phyloP scores from a whole-genome alignment of 1,140 invertebrate species.

The Brachionus asplanchnoidis region DNA sequence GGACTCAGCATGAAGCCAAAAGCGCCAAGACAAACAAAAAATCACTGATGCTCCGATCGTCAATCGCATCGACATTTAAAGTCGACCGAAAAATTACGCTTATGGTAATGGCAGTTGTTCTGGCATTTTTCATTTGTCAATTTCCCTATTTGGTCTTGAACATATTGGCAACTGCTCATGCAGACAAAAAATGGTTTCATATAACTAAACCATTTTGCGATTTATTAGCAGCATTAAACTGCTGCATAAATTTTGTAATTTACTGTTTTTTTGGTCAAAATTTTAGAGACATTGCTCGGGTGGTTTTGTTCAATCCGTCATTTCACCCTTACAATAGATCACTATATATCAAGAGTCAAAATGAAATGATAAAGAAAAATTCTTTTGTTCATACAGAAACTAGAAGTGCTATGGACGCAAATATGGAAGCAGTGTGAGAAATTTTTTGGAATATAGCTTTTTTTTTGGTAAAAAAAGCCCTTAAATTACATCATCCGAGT shows the following conservation, averaged over 20 bases:
- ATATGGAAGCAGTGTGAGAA: not conserved
- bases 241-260: constrained; percentile 29
- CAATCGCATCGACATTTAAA: not conserved
- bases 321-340: constrained; percentile 25
- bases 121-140: constrained; percentile 34
- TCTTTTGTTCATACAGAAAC: not conserved
- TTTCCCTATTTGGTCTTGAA: constrained; percentile 30
- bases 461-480: not conserved
- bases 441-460: not conserved
- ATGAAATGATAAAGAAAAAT: not conserved
- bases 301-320: constrained; percentile 16
- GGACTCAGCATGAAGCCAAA: not conserved
- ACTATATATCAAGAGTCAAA: not conserved
- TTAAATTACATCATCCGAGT: not conserved
- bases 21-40: not conserved
- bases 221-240: constrained; percentile 23
- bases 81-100: constrained; percentile 29
- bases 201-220: not conserved
- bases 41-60: not conserved
- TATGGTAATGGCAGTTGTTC: constrained; percentile 35
- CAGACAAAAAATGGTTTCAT: constrained; percentile 21
- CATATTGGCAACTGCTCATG: constrained; percentile 19
- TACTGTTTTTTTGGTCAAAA: constrained; percentile 41
- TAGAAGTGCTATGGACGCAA: not conserved
- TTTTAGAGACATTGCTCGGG: constrained; percentile 21